These are phyloP conservation scores for Triplophysa bombifrons DNA, from an alignment of 2,797 vertebrate genomes.

Conservation along the genomic window DNA sequence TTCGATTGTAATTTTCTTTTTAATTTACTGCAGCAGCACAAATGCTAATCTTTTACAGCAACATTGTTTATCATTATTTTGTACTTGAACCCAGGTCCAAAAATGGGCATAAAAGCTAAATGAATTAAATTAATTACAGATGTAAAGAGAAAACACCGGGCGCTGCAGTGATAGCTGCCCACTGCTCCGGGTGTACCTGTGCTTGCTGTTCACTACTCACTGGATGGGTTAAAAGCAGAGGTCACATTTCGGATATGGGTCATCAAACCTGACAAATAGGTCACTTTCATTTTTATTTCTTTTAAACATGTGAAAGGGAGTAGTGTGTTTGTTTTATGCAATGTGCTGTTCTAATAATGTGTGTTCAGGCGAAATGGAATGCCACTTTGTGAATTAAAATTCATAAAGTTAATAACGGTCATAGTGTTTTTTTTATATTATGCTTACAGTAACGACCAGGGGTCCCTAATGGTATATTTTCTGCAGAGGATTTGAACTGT, in stretches of 20 bases:
- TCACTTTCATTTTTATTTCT: no score
- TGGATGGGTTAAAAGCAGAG: no score
- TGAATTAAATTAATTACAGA: slow-evolving; percentile 26
- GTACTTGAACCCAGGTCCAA: slow-evolving; percentile 3
- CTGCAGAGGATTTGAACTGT: background rate
- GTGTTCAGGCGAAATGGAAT: background rate
- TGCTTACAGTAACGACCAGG: background rate
- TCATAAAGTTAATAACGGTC: no score
- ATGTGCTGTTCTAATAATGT: background rate
- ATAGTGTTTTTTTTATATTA: background rate
- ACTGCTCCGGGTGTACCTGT: no score
- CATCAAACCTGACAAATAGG: no score
- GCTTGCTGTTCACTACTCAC: no score
- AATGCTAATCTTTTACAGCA: slow-evolving; percentile 27
- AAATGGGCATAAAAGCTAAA: slow-evolving; percentile 15
- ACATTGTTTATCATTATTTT: slow-evolving; percentile 30
- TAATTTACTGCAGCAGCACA: slow-evolving; percentile 35
- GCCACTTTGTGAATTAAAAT: background rate
- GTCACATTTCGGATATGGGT: no score
- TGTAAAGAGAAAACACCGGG: background rate
- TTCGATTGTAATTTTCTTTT: slow-evolving; percentile 25
- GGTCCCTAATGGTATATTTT: background rate
- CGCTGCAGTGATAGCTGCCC: no score
- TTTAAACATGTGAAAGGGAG: slow-evolving; percentile 22
- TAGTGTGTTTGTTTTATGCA: background rate